A percentile compares a stretch with the other conserved stretches of the same genome.
Evolutionary conservation across 2,888 invertebrate species (phyloP).

Genomic region (Pachymerium ferrugineum): DNA sequence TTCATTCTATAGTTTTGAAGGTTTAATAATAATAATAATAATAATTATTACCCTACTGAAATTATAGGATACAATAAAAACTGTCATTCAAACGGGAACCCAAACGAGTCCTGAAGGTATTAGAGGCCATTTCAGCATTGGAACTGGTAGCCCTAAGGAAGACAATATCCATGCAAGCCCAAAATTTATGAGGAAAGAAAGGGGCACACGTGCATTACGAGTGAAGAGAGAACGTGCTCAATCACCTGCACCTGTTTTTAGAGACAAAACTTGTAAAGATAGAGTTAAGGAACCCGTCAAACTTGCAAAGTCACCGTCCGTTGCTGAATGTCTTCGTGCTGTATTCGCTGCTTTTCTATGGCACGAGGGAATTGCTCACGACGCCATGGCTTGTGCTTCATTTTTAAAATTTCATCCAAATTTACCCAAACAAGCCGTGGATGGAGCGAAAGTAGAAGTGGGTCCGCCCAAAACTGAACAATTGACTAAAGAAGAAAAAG

Average conservation of each 20-base stretch:
- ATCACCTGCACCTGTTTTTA: conserved; percentile 45
- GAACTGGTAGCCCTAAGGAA: conserved; percentile 51
- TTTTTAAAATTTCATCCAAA: conserved; percentile 90
- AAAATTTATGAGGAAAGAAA: conserved; percentile 55
- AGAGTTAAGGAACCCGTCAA: conserved; percentile 54
- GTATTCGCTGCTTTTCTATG: conserved; percentile 94
- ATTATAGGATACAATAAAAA: conserved; percentile 49
- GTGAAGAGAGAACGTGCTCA: conserved; percentile 47
- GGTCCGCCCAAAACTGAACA: conserved; percentile 43
- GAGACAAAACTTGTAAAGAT: conserved; percentile 43
- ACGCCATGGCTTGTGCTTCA: conserved; percentile 96
- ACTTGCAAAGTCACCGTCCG: conserved; percentile 82
- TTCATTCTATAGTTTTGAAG: background rate
- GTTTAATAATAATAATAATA: background rate
- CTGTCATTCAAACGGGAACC: conserved; percentile 60
- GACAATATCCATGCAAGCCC: conserved; percentile 53
- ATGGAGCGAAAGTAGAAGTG: conserved; percentile 49
- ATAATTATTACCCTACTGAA: no score
- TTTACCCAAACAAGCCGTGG: conserved; percentile 65
- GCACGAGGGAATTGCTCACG: conserved; percentile 96
- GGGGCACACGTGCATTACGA: conserved; percentile 49
- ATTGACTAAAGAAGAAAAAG: conserved; percentile 42
- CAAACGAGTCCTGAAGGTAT: conserved; percentile 62
- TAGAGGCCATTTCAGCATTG: conserved; percentile 59
- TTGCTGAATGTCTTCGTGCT: conserved; percentile 85